Base-by-base conservation (phyloP, 2,888 invertebrate species). In the Microctonus hyperodae region DNA sequence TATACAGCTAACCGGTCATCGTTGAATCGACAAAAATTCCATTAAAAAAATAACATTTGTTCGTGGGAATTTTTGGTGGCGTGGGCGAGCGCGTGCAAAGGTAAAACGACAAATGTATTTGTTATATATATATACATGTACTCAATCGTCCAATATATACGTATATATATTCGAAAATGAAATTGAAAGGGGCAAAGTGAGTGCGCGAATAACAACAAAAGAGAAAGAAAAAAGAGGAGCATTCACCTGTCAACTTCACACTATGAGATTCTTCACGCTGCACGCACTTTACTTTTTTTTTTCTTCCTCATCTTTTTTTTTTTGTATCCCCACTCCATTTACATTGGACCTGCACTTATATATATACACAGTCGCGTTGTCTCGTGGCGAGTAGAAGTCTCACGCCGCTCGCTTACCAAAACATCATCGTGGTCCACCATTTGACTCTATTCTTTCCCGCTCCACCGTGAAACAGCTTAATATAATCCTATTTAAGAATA, bases 401-500 rank as follows among this genome's bases (percentile, higher is more conserved):
- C 78, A 75, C 76, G 69, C 69, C 73, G 72, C 72, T 74, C 74
- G 77, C 79, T 82, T 82, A 82, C 82, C 83, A 83, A 83, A 83
- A 83, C 81, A 83, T 78, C 78, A 78, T 77, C 76, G 76, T 78
- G 76, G 76, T 77, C 78, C 76, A 76, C 78, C 79, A 80, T 81
- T 83, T 82, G 82, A 82, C 81, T 82, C 80, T 75, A 82, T 82
- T 82, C 81, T 81, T 77, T 76, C 74, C 44, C 44, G 16, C n/a
- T 44, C 44, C 63, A 67, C 72, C 69, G 76, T 77, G 79, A 80
- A 81, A 83, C 80, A 81, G 83, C 83, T 83, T 81, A 83, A 82
- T 83, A 83, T 83, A 83, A 83, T 83, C 83, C 83, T 79, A 81
- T 83, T 83, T 82, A 76, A 82, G 77, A 77, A 50, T 44, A 44